These are phyloP conservation scores for Lottia scabra DNA, from an alignment of 2,888 invertebrate genomes.

Conservation along the genomic window DNA sequence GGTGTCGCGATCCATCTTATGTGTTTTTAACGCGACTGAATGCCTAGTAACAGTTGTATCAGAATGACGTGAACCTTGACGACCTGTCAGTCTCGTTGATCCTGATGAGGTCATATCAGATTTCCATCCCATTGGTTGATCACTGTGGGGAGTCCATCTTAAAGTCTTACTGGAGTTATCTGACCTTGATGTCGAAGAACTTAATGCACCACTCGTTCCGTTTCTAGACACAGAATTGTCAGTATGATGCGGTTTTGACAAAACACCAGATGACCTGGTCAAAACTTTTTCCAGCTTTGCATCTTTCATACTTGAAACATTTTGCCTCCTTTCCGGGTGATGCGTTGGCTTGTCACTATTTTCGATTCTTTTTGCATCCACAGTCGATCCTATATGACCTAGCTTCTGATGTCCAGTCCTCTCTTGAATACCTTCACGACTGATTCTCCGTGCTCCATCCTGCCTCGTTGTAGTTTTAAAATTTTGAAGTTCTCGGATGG, in stretches of 20 bases:
- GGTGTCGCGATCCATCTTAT: not conserved
- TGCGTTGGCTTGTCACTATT: not conserved
- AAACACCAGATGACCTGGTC: too few species aligned
- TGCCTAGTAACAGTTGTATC: too few species aligned
- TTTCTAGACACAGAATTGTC: not conserved
- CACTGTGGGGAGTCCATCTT: not conserved
- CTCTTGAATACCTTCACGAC: not conserved
- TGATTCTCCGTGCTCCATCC: not conserved
- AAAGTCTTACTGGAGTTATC: too few species aligned
- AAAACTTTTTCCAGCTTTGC: too few species aligned
- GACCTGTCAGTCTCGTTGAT: not conserved
- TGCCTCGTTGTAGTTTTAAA: constrained; percentile 65
- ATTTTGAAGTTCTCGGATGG: constrained; percentile 85
- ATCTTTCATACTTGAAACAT: too few species aligned
- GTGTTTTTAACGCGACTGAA: too few species aligned
- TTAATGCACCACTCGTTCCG: too few species aligned
- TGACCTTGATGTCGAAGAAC: too few species aligned
- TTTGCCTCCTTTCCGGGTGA: not conserved
- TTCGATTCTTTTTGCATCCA: not conserved
- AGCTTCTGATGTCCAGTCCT: not conserved
- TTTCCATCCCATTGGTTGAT: not conserved
- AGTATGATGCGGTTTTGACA: not conserved
- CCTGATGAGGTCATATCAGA: not conserved
- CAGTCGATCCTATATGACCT: not conserved
- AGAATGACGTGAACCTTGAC: not conserved